Evolutionary conservation across 1,140 invertebrate genomes (phyloP), one percentile per base, ranked within the genome.

Genomic region (Aphis craccivora): DNA sequence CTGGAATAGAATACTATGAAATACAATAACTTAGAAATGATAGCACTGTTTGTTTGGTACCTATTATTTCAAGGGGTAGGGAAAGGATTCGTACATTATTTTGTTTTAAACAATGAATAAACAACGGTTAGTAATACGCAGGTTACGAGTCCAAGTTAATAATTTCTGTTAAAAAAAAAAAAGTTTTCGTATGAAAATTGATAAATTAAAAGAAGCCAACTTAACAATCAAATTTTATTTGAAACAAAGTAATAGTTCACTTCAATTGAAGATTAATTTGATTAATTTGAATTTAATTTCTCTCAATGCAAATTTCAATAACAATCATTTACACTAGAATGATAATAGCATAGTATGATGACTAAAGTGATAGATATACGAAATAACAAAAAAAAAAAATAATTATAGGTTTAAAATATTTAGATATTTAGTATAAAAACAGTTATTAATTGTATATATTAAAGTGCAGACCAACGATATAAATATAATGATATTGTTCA

Each of bases 281-380:
- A n/a, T 89, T 51, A 53, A 89, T 89, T 89, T 89, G 8, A 53
- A 89, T 53, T 89, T 37, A 89, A 89, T 89, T 88, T 53, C 23
- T 8, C 20, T 25, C 7, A 53, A 51, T 53, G 48, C 20, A 35
- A 37, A 53, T 53, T 51, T 35, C 20, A n/a, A 53, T 35, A 25
- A 48, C 43, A 45, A 45, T 37, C n/a, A 87, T 87, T 87, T 2
- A 76, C 43, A 14, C 23, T 20, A 30, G 43, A 30, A 48, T 37
- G 30, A 7, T 14, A 4, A 60, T 30, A 9, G 23, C 30, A 60
- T 30, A 30, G 7, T 25, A 25, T 60, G 14, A 60, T 18, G 22
- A 2, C 25, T 55, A 55, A 55, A 25, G 30, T 14, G 3, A 30
- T 11, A 67, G 30, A 67, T 67, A n/a, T n/a, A 67, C 14, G 5